These are phyloP conservation scores for Diploptera punctata DNA, from an alignment of 2,888 invertebrate species.

Conservation along the genomic window DNA sequence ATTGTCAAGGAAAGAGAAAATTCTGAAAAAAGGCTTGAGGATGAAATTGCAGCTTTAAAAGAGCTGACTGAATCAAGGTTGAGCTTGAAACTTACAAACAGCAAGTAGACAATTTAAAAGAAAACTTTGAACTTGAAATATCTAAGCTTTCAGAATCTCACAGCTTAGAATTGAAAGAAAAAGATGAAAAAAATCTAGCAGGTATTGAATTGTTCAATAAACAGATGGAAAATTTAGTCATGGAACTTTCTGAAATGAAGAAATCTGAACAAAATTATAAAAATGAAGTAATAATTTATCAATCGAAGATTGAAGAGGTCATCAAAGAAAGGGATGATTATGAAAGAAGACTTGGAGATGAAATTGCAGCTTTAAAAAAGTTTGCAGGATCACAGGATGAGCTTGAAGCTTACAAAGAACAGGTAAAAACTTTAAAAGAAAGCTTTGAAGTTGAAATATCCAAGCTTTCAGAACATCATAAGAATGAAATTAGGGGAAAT, in stretches of 20 bases:
- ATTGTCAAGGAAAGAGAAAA: too few relatives aligned
- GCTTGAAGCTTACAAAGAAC: not conserved
- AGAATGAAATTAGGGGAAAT: not conserved
- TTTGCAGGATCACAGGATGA: not conserved
- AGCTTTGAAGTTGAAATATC: not conserved
- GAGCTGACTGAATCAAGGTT: not conserved
- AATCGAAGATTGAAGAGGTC: too few relatives aligned
- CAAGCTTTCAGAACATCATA: not conserved
- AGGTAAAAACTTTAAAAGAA: not conserved
- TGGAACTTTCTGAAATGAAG: not conserved
- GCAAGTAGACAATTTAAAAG: not conserved
- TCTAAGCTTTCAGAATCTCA: not conserved
- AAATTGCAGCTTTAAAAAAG: not conserved
- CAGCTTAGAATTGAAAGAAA: not conserved
- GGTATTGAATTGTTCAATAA: slow-evolving; percentile 57
- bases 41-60: not conserved
- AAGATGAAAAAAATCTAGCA: slow-evolving; percentile 45
- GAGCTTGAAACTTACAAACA: not conserved
- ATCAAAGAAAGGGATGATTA: too few relatives aligned
- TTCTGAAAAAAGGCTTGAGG: too few relatives aligned
- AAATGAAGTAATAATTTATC: not conserved
- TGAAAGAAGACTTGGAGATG: too few relatives aligned
- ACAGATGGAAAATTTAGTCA: slow-evolving; percentile 62
- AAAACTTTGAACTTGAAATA: not conserved
- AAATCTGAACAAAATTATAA: too few relatives aligned